These are phyloP conservation scores for Bubo blakistoni DNA, from an alignment of 2,113 vertebrate genomes.

Conservation along the genomic window DNA sequence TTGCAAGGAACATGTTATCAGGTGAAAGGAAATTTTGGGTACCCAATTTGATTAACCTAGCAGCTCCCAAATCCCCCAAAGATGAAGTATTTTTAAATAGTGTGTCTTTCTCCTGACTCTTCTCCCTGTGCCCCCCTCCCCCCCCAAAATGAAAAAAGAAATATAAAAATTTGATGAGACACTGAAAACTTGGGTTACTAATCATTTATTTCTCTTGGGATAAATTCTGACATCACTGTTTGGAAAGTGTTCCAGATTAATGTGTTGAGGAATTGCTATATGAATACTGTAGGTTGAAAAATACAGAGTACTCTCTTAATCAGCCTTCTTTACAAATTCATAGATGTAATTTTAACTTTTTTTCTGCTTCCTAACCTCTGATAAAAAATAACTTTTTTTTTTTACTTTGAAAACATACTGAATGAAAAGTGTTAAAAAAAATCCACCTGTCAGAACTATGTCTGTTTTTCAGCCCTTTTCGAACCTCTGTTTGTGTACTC, in stretches of 20 bases:
- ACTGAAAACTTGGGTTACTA: fast-evolving
- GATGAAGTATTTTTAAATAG: neutral
- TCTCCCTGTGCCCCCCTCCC: neutral
- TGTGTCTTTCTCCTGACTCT: neutral
- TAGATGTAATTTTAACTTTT: neutral
- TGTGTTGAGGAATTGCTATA: neutral
- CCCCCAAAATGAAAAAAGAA: neutral
- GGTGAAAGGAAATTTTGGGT: neutral
- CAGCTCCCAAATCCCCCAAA: neutral
- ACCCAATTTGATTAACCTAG: neutral
- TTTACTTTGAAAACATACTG: neutral
- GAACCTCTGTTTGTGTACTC: neutral
- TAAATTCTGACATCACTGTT: neutral
- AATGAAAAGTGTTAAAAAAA: neutral
- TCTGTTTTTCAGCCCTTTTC: neutral
- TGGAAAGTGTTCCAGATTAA: neutral
- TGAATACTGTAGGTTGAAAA: neutral
- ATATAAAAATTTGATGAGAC: neutral
- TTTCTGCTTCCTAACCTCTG: neutral
- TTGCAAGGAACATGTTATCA: neutral
- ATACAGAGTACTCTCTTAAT: neutral
- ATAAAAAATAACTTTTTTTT: neutral
- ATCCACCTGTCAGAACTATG: too few relatives aligned
- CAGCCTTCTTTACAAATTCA: neutral
- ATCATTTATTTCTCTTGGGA: neutral